phyloP scores from a whole-genome alignment of 1,140 invertebrate genomes.

The Drosophila miranda region DNA sequence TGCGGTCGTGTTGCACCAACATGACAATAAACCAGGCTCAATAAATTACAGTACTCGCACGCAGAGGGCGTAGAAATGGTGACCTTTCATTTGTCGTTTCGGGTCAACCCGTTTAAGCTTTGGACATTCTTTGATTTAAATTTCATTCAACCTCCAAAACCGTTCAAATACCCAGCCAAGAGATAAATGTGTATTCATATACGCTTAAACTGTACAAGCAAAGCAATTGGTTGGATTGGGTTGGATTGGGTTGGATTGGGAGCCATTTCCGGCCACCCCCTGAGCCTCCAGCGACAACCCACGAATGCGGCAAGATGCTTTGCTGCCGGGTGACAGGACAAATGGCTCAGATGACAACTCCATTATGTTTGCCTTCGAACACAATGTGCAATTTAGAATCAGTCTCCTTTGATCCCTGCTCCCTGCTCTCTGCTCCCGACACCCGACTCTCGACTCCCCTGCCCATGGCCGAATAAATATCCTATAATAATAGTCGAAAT shows the following conservation, averaged over 20 bases:
- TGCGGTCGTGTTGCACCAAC: slow-evolving; percentile 32
- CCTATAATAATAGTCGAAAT: slow-evolving; percentile 63
- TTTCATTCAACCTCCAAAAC: not conserved
- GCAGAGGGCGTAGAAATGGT: slow-evolving; percentile 2
- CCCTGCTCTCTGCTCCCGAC: not conserved
- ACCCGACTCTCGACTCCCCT: not conserved
- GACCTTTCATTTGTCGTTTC: slow-evolving; percentile 18
- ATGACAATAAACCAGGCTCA: slow-evolving; percentile 43
- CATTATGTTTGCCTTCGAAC: slow-evolving; percentile 61
- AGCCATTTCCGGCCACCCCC: slow-evolving; percentile 29
- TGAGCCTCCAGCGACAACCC: not conserved
- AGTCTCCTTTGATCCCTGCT: slow-evolving; percentile 25
- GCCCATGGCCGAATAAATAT: slow-evolving; percentile 46
- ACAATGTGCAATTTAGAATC: slow-evolving; percentile 75
- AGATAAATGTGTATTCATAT: not conserved
- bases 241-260: slow-evolving; percentile 44
- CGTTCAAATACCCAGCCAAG: too few species aligned
- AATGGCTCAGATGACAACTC: slow-evolving; percentile 53
- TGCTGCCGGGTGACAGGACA: slow-evolving; percentile 25
- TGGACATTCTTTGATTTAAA: slow-evolving; percentile 2
- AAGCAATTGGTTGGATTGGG: slow-evolving; percentile 33
- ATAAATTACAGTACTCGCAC: slow-evolving; percentile 34
- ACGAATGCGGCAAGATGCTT: slow-evolving; percentile 7
- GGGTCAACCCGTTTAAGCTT: not conserved
- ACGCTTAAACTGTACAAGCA: slow-evolving; percentile 4